Percentiles rank a stretch among this genome's conserved stretches.
Conservation (phyloP, 2,888 invertebrate genomes). For the Andrena bucephala region DNA sequence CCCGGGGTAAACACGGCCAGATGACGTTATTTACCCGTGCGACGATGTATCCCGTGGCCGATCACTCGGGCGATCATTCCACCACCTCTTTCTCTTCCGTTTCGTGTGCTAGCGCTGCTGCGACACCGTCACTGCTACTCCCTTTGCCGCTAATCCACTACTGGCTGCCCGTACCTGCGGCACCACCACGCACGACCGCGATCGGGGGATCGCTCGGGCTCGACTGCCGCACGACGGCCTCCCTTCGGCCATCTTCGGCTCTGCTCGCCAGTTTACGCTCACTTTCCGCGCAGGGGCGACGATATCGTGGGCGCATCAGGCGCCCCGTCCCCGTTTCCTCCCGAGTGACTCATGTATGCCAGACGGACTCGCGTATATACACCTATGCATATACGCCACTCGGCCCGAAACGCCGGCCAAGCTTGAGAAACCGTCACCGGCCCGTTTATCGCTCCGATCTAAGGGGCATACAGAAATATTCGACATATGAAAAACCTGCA, state of each 20-base stretch:
- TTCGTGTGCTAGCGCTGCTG: conserved; percentile 35
- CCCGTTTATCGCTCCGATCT: conserved; percentile 39
- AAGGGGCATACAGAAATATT: conserved; percentile 23
- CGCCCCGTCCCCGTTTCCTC: conserved; percentile 52
- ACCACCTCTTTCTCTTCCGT: conserved; percentile 17
- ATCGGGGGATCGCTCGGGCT: conserved; percentile 72
- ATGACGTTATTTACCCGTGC: conserved; percentile 52
- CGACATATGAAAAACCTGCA: conserved; percentile 1
- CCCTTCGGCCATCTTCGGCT: conserved; percentile 64
- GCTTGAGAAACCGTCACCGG: conserved; percentile 33
- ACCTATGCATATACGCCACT: conserved; percentile 10
- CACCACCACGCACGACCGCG: conserved; percentile 70
- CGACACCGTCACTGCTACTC: conserved; percentile 32
- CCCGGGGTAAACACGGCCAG: conserved; percentile 13
- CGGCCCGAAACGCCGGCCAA: conserved; percentile 9
- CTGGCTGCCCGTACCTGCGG: conserved; percentile 52
- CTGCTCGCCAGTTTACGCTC: conserved; percentile 68
- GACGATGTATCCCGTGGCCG: conserved; percentile 22
- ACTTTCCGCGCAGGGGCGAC: conserved; percentile 70
- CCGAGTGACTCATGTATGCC: conserved; percentile 51
- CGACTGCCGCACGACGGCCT: conserved; percentile 65
- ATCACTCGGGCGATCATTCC: conserved; percentile 39
- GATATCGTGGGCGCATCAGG: conserved; percentile 37
- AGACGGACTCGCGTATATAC: conserved; percentile 28
- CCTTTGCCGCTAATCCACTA: conserved; percentile 53